phyloP scores from a whole-genome alignment of 2,797 vertebrate genomes.

The Aeoliscus strigatus region DNA sequence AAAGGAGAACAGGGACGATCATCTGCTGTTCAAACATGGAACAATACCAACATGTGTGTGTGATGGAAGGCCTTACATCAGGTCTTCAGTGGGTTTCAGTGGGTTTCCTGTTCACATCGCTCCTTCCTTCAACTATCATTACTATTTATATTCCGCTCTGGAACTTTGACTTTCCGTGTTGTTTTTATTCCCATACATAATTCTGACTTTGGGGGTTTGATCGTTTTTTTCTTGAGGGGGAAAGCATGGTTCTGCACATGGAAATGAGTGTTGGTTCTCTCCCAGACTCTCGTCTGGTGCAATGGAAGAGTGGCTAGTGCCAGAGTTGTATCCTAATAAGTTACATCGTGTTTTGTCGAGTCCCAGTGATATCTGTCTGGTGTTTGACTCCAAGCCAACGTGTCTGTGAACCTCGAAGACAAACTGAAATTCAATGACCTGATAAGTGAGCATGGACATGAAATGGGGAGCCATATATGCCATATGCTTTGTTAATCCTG shows the following conservation, averaged over 20 bases:
- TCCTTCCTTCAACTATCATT: slow-evolving; percentile 54
- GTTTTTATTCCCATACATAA: slow-evolving; percentile 35
- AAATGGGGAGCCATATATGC: not conserved
- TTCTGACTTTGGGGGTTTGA: slow-evolving; percentile 22
- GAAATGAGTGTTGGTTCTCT: slow-evolving; percentile 54
- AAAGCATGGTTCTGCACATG: slow-evolving; percentile 52
- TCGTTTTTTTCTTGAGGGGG: slow-evolving; percentile 22
- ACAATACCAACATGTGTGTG: slow-evolving; percentile 29
- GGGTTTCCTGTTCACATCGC: slow-evolving; percentile 42
- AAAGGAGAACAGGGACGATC: slow-evolving; percentile 6
- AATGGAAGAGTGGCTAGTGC: slow-evolving; percentile 50
- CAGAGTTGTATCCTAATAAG: no score
- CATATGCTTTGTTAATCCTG: no score
- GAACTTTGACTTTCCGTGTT: slow-evolving; percentile 31
- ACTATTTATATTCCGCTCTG: slow-evolving; percentile 38
- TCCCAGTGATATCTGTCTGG: slow-evolving; percentile 35
- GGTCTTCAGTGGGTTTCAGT: slow-evolving; percentile 37
- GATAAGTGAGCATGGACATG: slow-evolving; percentile 6
- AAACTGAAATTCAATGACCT: slow-evolving; percentile 1
- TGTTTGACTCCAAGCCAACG: slow-evolving; percentile 21
- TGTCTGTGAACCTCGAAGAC: slow-evolving; percentile 4
- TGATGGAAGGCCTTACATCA: slow-evolving; percentile 11
- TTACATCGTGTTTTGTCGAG: no score
- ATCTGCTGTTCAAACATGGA: slow-evolving; percentile 19
- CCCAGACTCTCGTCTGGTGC: slow-evolving; percentile 46